These are phyloP conservation scores for Pyrrhosoma nymphula DNA, from an alignment of 2,888 invertebrate species.

Conservation along the genomic window DNA sequence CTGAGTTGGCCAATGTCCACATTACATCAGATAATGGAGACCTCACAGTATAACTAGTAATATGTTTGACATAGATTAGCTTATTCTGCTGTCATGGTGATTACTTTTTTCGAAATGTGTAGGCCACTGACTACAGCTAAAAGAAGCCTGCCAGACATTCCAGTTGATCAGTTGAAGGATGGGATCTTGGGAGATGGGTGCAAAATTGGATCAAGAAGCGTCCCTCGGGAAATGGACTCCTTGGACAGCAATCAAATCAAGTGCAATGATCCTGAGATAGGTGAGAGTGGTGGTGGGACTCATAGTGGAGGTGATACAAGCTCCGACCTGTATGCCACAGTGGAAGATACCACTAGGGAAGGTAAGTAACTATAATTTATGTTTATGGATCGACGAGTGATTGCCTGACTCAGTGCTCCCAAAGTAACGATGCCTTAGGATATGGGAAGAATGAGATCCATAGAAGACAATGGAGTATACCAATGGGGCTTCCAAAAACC, in stretches of 20 bases:
- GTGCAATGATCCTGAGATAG: constrained; percentile 52
- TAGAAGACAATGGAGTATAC: no score
- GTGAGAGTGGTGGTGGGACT: constrained; percentile 67
- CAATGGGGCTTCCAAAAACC: no score
- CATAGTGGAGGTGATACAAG: constrained; percentile 84
- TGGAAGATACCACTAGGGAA: constrained; percentile 79
- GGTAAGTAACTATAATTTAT: not conserved
- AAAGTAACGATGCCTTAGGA: no score
- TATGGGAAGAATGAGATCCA: no score
- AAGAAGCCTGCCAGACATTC: constrained; percentile 91
- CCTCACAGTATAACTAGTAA: no score
- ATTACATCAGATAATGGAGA: no score
- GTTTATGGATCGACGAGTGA: not conserved
- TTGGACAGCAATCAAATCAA: constrained; percentile 74
- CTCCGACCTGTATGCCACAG: constrained; percentile 92
- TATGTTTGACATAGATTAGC: no score
- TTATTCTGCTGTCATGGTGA: no score
- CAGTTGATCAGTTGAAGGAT: constrained; percentile 79
- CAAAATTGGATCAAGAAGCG: constrained; percentile 80
- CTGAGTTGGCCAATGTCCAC: no score
- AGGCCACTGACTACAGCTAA: constrained; percentile 81
- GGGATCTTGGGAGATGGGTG: constrained; percentile 74
- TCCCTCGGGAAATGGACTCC: constrained; percentile 73
- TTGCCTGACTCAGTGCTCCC: no score
- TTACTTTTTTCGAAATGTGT: not conserved